Evolutionary conservation across 2,888 invertebrate species (phyloP).

Genomic region (Tenthredo distinguenda): DNA sequence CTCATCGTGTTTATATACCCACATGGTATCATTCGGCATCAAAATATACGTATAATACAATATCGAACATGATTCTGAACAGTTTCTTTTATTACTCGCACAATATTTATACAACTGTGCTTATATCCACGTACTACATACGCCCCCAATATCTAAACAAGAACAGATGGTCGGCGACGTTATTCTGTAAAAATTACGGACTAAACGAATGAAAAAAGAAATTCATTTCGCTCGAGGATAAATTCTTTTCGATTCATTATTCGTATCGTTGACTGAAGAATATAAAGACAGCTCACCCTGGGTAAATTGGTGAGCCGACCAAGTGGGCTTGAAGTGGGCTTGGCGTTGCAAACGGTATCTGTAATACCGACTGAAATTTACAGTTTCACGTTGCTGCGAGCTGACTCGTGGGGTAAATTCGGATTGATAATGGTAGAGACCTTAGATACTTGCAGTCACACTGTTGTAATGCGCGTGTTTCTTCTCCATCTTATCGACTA

Average conservation of each 20-base stretch:
- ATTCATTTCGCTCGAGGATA: neutral
- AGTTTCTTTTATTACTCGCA: neutral
- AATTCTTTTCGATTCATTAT: neutral
- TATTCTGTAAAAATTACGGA: neutral
- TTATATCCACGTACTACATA: neutral
- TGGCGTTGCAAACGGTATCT: no score
- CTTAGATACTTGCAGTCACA: no score
- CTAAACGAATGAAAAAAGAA: neutral
- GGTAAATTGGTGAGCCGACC: no score
- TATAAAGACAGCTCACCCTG: no score
- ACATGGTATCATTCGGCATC: constrained; percentile 1
- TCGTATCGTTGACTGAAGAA: no score
- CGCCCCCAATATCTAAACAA: neutral
- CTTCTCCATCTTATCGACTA: no score
- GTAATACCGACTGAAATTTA: no score
- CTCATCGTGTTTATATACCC: neutral
- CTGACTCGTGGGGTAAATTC: no score
- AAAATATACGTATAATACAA: constrained; percentile 2
- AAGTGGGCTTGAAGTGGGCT: no score
- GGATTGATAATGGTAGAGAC: no score
- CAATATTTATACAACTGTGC: neutral
- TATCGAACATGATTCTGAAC: neutral
- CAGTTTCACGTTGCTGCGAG: no score
- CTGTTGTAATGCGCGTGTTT: no score
- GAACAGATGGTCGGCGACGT: neutral